Evolutionary conservation across 2,888 invertebrate genomes (phyloP).

Genomic region (Melolontha melolontha): DNA sequence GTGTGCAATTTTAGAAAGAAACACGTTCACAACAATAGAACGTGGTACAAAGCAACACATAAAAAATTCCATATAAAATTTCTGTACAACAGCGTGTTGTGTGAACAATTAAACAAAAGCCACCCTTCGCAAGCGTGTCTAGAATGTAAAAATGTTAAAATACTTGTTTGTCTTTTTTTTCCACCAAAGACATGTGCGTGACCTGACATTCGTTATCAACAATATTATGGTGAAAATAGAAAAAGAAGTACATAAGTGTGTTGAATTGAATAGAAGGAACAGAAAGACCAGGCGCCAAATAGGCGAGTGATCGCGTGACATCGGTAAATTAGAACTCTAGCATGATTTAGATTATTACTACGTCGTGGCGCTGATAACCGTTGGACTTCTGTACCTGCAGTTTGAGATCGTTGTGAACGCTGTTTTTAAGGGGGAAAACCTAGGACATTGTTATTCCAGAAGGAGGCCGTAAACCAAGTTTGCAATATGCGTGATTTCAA

Average conservation of each 20-base stretch:
- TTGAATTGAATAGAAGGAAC: constrained; percentile 47
- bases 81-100: constrained; percentile 33
- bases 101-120: constrained; percentile 50
- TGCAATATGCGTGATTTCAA: constrained; percentile 37
- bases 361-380: constrained; percentile 43
- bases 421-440: constrained; percentile 21
- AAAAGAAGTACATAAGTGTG: constrained; percentile 38
- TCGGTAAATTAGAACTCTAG: constrained; percentile 55
- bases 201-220: constrained; percentile 45
- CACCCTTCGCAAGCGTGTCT: constrained; percentile 47
- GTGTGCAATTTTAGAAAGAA: constrained; percentile 24
- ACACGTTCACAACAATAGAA: constrained; percentile 39
- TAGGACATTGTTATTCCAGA: constrained; percentile 23
- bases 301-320: constrained; percentile 55
- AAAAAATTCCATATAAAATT: constrained; percentile 41
- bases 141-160: constrained; percentile 49
- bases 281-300: constrained; percentile 54
- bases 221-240: constrained; percentile 42
- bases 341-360: constrained; percentile 54
- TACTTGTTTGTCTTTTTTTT: constrained; percentile 44
- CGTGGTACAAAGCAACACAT: constrained; percentile 27
- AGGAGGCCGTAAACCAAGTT: constrained; percentile 21
- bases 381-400: constrained; percentile 40
- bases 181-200: constrained; percentile 45
- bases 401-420: constrained; percentile 37